phyloP scores from a whole-genome alignment of 2,888 invertebrate genomes.

The Tuberolachnus salignus region DNA sequence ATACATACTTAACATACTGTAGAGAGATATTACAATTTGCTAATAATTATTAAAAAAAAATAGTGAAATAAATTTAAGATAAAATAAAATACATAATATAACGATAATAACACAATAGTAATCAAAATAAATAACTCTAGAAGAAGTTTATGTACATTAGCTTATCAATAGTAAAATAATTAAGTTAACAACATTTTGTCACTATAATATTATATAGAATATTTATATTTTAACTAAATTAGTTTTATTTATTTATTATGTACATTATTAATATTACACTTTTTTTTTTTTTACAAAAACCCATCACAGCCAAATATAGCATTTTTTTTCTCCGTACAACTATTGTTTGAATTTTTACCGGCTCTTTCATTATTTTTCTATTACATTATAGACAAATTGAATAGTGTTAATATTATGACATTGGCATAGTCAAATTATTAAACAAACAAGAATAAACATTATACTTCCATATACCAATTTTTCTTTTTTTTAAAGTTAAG shows the following conservation, averaged over 20 bases:
- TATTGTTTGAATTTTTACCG: conserved; percentile 7
- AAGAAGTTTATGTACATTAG: conserved; percentile 24
- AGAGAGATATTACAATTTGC: conserved; percentile 1
- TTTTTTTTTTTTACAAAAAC: conserved; percentile 6
- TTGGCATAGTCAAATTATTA: not conserved
- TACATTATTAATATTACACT: conserved; percentile 23
- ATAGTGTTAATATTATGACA: not conserved
- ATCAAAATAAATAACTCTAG: conserved; percentile 15
- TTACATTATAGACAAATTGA: not conserved
- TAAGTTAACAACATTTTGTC: conserved; percentile 11
- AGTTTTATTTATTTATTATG: not conserved
- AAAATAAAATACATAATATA: not conserved
- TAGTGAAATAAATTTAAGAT: conserved; percentile 26
- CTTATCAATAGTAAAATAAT: conserved; percentile 14
- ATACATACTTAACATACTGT: conserved; percentile 21
- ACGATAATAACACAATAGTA: not conserved
- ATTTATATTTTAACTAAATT: conserved; percentile 1
- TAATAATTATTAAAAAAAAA: conserved; percentile 13
- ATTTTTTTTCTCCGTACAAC: conserved; percentile 31
- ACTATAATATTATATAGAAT: not conserved
- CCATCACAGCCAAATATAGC: conserved; percentile 50
- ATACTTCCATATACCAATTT: too few species aligned
- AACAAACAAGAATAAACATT: too few species aligned
- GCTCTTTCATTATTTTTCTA: not conserved
- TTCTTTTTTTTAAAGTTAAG: not conserved